phyloP scores from a whole-genome alignment of 2,888 invertebrate species.

The Anagyrus pseudococci region DNA sequence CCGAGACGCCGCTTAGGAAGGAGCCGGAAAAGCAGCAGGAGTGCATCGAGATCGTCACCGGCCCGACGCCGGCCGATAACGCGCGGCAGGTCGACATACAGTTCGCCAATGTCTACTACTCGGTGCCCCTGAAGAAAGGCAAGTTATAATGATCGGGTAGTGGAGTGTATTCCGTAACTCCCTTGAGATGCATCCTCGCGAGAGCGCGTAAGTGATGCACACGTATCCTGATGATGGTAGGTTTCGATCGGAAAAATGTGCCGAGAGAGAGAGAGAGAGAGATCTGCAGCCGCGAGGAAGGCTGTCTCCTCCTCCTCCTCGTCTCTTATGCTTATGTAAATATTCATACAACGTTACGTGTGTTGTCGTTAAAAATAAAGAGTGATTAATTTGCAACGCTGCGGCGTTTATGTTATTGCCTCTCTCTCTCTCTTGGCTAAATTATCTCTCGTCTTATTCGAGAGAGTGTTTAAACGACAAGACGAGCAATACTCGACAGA shows the following conservation, averaged over 20 bases:
- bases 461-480: neutral
- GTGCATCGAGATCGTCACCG: neutral
- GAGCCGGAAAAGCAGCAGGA: neutral
- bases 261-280: neutral
- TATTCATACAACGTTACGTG: too few species aligned
- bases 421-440: too few species aligned
- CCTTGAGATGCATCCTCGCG: neutral
- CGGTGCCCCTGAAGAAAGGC: conserved; percentile 28
- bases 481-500: neutral
- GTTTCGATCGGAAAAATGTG: neutral
- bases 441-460: neutral
- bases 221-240: neutral
- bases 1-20: neutral
- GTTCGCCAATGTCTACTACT: conserved; percentile 19
- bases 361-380: too few species aligned
- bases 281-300: neutral
- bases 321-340: too few species aligned
- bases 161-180: too few species aligned
- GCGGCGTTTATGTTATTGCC: too few species aligned
- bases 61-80: neutral
- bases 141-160: neutral
- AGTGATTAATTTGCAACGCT: too few species aligned
- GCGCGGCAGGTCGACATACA: conserved; percentile 29
- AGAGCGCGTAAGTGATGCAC: neutral
- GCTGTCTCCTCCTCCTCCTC: too few species aligned